Evolutionary conservation across 2,888 invertebrate species (phyloP).

Genomic region (Chironomus riparius): DNA sequence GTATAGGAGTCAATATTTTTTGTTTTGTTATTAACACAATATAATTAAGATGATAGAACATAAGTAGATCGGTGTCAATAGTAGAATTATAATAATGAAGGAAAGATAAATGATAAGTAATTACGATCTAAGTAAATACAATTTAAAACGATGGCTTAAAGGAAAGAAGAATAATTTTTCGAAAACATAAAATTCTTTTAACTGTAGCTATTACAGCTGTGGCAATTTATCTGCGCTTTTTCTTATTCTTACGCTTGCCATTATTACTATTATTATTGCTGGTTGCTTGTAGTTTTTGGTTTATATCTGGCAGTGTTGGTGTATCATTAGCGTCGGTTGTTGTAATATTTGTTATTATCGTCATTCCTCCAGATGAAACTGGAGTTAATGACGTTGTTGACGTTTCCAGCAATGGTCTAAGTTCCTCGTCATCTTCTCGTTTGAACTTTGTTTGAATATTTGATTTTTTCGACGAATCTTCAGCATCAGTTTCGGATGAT

Average conservation of each 20-base stretch:
- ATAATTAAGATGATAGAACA: no score
- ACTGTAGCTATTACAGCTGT: background rate
- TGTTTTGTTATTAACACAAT: no score
- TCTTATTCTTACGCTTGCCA: constrained; percentile 24
- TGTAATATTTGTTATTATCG: background rate
- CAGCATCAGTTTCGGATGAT: constrained; percentile 19
- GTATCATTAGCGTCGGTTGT: constrained; percentile 22
- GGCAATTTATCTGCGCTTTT: constrained; percentile 19
- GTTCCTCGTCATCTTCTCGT: constrained; percentile 19
- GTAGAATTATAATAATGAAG: no score
- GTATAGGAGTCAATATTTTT: no score
- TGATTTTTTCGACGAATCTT: constrained; percentile 15
- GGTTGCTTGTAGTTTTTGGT: constrained; percentile 19
- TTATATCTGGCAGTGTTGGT: constrained; percentile 23
- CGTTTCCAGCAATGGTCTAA: constrained; percentile 13
- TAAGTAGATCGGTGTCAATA: no score
- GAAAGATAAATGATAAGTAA: no score
- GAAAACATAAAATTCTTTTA: no score
- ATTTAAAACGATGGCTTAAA: background rate
- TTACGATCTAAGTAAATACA: no score
- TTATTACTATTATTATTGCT: constrained; percentile 7
- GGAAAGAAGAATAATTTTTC: background rate
- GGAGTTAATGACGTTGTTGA: constrained; percentile 13
- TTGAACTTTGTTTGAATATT: background rate
- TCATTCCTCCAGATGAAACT: background rate